These are phyloP conservation scores for Thecocarcelia acutangulata DNA, from an alignment of 2,888 invertebrate genomes.

Conservation along the genomic window DNA sequence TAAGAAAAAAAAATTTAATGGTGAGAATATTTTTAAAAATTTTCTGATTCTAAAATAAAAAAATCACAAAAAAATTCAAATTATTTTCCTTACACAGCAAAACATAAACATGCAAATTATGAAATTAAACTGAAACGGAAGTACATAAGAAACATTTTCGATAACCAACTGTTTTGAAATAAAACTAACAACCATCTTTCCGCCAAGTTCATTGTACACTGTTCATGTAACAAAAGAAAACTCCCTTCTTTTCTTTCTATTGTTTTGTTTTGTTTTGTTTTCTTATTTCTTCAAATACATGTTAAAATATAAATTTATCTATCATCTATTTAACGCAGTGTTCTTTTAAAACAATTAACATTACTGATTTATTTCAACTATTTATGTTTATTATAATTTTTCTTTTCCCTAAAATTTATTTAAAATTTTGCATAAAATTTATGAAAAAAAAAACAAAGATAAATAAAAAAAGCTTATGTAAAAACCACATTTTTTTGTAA, in stretches of 20 bases:
- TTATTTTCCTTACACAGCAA: slow-evolving; percentile 9
- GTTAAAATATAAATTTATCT: slow-evolving; percentile 44
- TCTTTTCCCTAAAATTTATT: slow-evolving; percentile 29
- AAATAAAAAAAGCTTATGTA: slow-evolving; percentile 34
- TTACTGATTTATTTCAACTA: slow-evolving; percentile 32
- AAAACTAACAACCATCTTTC: background rate
- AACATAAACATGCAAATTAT: slow-evolving; percentile 31
- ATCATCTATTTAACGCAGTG: slow-evolving; percentile 7
- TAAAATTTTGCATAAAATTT: slow-evolving; percentile 32
- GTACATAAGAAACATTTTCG: slow-evolving; percentile 11
- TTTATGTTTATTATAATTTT: slow-evolving; percentile 19
- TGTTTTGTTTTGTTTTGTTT: slow-evolving; percentile 41
- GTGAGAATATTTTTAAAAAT: slow-evolving; percentile 52
- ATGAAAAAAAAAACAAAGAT: slow-evolving; percentile 40
- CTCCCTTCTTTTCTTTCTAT: background rate
- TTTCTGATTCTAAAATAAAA: slow-evolving; percentile 27
- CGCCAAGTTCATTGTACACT: no score
- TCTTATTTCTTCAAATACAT: slow-evolving; percentile 18
- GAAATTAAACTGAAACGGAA: slow-evolving; percentile 19
- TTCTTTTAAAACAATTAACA: slow-evolving; percentile 18
- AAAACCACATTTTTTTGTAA: slow-evolving; percentile 50
- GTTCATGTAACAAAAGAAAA: slow-evolving; percentile 8
- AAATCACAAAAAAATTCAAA: slow-evolving; percentile 14
- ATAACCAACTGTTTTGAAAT: slow-evolving; percentile 15
- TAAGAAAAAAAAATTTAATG: slow-evolving; percentile 8